Evolutionary conservation across 2,797 vertebrate genomes (phyloP), one percentile per base, ranked within the genome.

Genomic region (Petrocephalus sullivani): DNA sequence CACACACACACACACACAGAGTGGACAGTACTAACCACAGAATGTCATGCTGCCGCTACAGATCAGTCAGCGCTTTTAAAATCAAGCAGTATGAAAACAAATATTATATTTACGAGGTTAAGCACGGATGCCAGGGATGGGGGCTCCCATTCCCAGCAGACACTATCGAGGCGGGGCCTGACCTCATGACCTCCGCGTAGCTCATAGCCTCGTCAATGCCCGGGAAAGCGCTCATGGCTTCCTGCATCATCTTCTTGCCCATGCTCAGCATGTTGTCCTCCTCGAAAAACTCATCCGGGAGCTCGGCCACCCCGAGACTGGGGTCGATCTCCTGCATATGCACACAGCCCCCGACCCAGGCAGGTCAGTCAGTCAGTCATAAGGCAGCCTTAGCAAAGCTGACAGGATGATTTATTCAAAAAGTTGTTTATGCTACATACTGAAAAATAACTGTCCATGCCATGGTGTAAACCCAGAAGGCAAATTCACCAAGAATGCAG

Each of bases 201-300:
- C 98, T 98, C 98, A 99, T 99, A 88, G 95, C 95, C 89, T 96
- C 95, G 0, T 96, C 96, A 0, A 96, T 96, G 89, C 96, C 96
- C 0, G 95, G 96, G 91, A 96, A 96, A 64, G 95, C 95, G 0
- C 96, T 96, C 95, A 96, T 96, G 71, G 98, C 98, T 90, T 98
- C 98, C 94, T 99, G 98, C 98, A 98, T 99, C 98, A 99, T 99
- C 93, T 98, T 99, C 93, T 99, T 99, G 85, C 98, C 98, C 98
- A 98, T 85, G 49, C 97, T 98, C 51, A 98, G 95, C 98, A 99
- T 97, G 93, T 97, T 99, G 93, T 98, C 98, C 88, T 99, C 98
- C 92, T 99, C 98, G 0, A 99, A 99, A 92, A 99, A 99, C 94
- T 99, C 98, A 0, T 99, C 98, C 0, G 98, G 98, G 54, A 99